Base-by-base conservation (phyloP, 2,797 vertebrate genomes). In the Xerus rutilus region DNA sequence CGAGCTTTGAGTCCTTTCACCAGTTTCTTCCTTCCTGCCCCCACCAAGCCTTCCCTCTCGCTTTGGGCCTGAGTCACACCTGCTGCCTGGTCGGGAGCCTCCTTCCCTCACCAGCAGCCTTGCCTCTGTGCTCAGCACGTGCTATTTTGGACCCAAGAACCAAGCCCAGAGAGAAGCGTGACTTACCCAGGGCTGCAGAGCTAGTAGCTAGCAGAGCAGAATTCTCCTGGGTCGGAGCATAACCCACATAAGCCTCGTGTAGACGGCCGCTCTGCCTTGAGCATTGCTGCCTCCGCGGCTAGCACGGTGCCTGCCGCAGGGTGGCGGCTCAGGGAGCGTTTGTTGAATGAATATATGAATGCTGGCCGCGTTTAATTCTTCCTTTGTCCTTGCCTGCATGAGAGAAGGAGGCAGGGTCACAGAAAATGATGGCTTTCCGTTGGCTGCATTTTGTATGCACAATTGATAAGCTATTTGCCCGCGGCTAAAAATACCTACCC, bases 381-480 rank as follows among this genome's bases (percentile, higher is more conserved):
- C 82, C 45, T 81, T 94, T 95, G 86, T 93, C 95, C 96, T 97
- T 96, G 94, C 5, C 84, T 49, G 30, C 54, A 23, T 62, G 52
- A 64, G 91, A 86, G 84, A 96, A 77, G 30, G 59, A 94, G 77
- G 76, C 39, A 73, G 77, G 77, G 92, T 92, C 79, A 92, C 62
- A 43, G 88, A 82, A 96, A 96, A 96, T 70, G 92, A 95, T 93
- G 83, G 93, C 74, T 95, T 95, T 88, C 35, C 65, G 45, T 77
- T 89, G 86, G 95, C 92, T 62, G 25, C 5, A 30, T 93, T 97
- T 95, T 95, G 81, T 96, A 94, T 89, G 90, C 95, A 95, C 95
- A 86, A 95, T 79, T 97, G 97, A 97, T 96, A 97, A 97, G 95
- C 92, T 86, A 87, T 96, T 98, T 97, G 95, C 93, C 97, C 67